phyloP scores from a whole-genome alignment of 2,797 vertebrate species.

The Urocyon cinereoargenteus region DNA sequence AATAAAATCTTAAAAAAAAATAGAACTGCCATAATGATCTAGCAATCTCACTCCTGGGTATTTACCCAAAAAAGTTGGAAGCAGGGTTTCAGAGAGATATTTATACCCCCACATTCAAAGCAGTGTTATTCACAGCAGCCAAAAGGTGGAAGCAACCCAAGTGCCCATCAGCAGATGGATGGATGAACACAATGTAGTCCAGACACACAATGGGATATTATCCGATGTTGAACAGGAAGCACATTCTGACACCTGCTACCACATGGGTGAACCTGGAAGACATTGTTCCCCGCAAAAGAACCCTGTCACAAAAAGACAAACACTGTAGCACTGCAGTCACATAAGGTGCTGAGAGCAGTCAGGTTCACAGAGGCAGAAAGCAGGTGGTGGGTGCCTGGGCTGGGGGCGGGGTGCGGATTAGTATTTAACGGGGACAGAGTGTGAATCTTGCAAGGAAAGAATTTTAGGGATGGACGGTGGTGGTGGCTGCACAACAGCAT shows the following conservation, averaged over 20 bases:
- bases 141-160: neutral
- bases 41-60: too few species aligned
- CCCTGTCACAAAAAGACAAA: neutral
- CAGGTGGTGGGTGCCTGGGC: accelerated
- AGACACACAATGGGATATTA: accelerated
- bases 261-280: neutral
- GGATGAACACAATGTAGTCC: neutral
- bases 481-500: accelerated
- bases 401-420: neutral
- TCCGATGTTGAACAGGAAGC: neutral
- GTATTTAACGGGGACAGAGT: neutral
- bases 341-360: neutral
- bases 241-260: neutral
- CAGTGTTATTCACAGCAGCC: neutral
- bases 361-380: neutral
- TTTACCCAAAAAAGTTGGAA: neutral
- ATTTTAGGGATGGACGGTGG: accelerated
- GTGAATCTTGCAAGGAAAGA: too few species aligned
- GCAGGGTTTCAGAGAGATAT: neutral
- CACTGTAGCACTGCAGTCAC: too few species aligned
- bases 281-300: neutral
- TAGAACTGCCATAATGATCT: too few species aligned
- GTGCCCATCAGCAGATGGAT: neutral
- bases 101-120: neutral
- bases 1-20: too few species aligned